Percentiles rank a stretch among this genome's conserved stretches.
Evolutionary conservation across 2,113 vertebrate genomes (phyloP).

Genomic region (human (Homo sapiens)): GRCh38 chrX:53981001-53981500

Average conservation of each 20-base stretch:
- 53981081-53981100: too few relatives aligned
- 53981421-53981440: not conserved
- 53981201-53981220: too few relatives aligned
- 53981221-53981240: too few relatives aligned
- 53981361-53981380: not conserved
- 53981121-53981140: too few relatives aligned
- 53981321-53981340: not conserved
- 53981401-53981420: not conserved
- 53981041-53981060: too few relatives aligned
- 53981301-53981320: constrained; percentile 3
- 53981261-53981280: not conserved
- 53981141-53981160: too few relatives aligned
- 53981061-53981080: too few relatives aligned
- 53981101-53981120: too few relatives aligned
- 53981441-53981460: constrained; percentile 7
- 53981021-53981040: too few relatives aligned
- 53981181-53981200: too few relatives aligned
- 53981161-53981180: too few relatives aligned
- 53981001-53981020: too few relatives aligned
- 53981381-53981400: constrained; percentile 5
- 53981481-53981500: not conserved
- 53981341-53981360: constrained; percentile 36
- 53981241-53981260: not conserved
- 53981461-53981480: not conserved
- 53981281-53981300: not conserved